Percentiles rank a stretch among this genome's conserved stretches.
Conservation (phyloP, 2,113 vertebrate species). For the Passer montanus region DNA sequence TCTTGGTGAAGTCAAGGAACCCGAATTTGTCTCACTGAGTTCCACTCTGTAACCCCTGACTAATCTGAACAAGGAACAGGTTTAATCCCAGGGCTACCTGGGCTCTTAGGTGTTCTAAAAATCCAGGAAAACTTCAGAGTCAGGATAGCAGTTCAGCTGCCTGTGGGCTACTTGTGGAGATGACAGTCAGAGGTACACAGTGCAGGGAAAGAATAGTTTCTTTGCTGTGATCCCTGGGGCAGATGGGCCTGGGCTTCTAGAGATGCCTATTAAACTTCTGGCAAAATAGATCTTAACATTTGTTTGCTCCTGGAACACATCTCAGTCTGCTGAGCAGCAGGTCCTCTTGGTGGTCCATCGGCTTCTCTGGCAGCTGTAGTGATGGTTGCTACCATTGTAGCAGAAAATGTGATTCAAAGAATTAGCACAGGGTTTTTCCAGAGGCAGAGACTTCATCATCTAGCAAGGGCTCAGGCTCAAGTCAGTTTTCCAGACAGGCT, state of each 20-base stretch:
- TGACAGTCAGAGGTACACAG: neutral
- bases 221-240: neutral
- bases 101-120: neutral
- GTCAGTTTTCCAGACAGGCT: neutral
- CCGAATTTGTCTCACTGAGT: fast-evolving
- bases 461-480: neutral
- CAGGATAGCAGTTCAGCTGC: neutral
- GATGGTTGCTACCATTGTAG: neutral
- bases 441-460: neutral
- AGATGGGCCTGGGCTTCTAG: neutral
- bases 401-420: neutral
- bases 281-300: neutral
- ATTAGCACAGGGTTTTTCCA: neutral
- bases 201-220: neutral
- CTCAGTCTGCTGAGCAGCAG: neutral
- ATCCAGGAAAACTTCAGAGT: neutral
- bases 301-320: neutral
- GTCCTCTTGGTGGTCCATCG: fast-evolving
- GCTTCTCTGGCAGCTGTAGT: neutral
- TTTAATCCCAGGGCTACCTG: neutral
- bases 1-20: neutral
- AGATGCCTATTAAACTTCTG: neutral
- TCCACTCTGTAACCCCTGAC: neutral
- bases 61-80: neutral
- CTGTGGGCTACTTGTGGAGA: neutral